Conservation (phyloP, 2,888 invertebrate genomes). For the Drosophila falleni region DNA sequence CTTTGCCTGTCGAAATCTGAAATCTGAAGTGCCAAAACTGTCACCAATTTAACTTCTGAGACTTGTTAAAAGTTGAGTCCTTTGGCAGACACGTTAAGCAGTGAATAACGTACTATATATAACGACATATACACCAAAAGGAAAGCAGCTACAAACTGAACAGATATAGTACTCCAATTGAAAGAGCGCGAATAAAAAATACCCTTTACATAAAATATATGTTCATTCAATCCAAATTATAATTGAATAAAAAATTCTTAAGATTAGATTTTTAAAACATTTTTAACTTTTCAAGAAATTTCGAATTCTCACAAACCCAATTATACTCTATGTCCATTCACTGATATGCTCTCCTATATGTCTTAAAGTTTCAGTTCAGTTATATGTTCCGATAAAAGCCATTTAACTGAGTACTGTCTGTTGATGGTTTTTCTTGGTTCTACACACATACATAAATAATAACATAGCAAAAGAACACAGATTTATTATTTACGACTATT, state of each 20-base stretch:
- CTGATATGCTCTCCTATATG: too few relatives aligned
- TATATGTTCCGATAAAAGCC: neutral
- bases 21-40: conserved; percentile 54
- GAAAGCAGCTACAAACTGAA: conserved; percentile 13
- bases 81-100: conserved; percentile 10
- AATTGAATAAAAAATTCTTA: neutral
- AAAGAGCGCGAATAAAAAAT: conserved; percentile 4
- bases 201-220: neutral
- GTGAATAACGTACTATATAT: neutral
- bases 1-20: conserved; percentile 29
- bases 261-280: too few relatives aligned
- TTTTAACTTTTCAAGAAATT: neutral
- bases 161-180: neutral
- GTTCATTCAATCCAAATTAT: too few relatives aligned
- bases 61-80: conserved; percentile 32
- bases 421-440: conserved; percentile 7
- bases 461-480: conserved; percentile 6
- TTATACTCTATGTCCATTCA: neutral
- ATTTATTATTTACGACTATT: conserved; percentile 71
- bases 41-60: conserved; percentile 31
- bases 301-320: neutral
- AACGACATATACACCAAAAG: conserved; percentile 16
- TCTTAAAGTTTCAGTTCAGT: too few relatives aligned
- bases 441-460: conserved; percentile 1
- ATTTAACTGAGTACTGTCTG: conserved; percentile 20